Evolutionary conservation across 2,797 vertebrate genomes (phyloP).

Genomic region (Agapornis canus): DNA sequence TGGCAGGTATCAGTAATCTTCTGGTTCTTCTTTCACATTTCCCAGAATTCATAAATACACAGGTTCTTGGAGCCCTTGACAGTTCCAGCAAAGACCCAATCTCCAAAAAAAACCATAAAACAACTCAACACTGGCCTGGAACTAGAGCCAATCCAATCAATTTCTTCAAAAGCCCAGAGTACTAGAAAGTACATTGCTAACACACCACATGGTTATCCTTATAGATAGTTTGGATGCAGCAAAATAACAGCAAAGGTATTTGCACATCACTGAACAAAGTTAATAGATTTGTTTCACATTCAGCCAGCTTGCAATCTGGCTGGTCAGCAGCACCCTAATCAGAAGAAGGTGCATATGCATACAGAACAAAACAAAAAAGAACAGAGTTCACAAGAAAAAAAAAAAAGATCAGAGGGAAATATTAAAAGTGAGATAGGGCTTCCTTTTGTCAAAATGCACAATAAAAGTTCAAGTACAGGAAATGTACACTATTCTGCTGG

Average conservation of each 20-base stretch:
- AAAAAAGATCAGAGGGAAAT: background rate
- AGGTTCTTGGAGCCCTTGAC: background rate
- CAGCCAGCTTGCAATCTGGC: background rate
- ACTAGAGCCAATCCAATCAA: background rate
- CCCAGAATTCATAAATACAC: background rate
- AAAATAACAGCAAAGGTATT: background rate
- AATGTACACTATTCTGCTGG: background rate
- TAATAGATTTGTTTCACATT: background rate
- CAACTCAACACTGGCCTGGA: rapidly evolving
- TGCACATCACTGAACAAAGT: background rate
- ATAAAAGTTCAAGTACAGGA: background rate
- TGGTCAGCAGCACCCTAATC: background rate
- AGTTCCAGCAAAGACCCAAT: background rate
- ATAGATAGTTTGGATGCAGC: background rate
- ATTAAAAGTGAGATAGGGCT: background rate
- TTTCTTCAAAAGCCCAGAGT: background rate
- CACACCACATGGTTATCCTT: background rate
- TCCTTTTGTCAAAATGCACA: background rate
- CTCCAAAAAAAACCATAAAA: background rate
- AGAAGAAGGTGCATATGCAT: background rate
- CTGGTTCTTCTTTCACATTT: background rate
- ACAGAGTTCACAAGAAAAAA: background rate
- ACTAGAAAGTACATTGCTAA: background rate
- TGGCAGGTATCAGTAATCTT: background rate
- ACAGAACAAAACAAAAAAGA: background rate